Base-by-base conservation (phyloP, 2,888 invertebrate species). In the Stratiomys singularior region DNA sequence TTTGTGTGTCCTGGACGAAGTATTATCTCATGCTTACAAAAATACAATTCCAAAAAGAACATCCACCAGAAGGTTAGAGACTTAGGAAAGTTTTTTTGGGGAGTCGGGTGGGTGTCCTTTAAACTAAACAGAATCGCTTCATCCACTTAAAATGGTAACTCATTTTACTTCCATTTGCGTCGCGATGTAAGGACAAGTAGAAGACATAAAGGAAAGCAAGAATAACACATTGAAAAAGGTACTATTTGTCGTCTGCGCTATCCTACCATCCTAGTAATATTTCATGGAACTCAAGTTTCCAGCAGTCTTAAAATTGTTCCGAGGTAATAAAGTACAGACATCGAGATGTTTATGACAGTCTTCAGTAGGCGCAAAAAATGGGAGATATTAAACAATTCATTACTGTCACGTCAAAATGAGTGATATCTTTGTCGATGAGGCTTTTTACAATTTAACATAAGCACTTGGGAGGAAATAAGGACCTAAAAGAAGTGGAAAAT, bases 261-360 rank as follows among this genome's bases (percentile, higher is more conserved):
- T 44, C 15, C 52, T 9, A 37, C 52, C 52, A 9, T 60, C 58
- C 11, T n/a, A 60, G 58, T 60, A 23, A 60, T 60, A 60, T 60
- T 60, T 60, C 23, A 21, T 60, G 58, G 7, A 23, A 13, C 23
- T 60, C n/a, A 18, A 52, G 3, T 15, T 60, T 23, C 58, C 4
- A 4, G 23, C 11, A 3, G 44, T 44, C 67, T 67, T 44, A 37
- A 67, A 37, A 52, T 18, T 23, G 71, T 23, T 25, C 13, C 37
- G 47, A 52, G 28, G 56, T 72, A 72, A 72, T 72, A 72, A 72
- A 72, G n/a, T 56, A 18, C 28, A 72, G 56, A 72, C 56, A 23
- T 28, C 56, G 56, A 1, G 21, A 71, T 25, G 71, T 72, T 72
- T 56, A 52, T 52, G 28, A 56, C 67, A 56, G 28, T 27, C 18